Evolutionary conservation across 1,140 invertebrate genomes (phyloP), one percentile per base, ranked within the genome.

Genomic region (Megalopta genalis): DNA sequence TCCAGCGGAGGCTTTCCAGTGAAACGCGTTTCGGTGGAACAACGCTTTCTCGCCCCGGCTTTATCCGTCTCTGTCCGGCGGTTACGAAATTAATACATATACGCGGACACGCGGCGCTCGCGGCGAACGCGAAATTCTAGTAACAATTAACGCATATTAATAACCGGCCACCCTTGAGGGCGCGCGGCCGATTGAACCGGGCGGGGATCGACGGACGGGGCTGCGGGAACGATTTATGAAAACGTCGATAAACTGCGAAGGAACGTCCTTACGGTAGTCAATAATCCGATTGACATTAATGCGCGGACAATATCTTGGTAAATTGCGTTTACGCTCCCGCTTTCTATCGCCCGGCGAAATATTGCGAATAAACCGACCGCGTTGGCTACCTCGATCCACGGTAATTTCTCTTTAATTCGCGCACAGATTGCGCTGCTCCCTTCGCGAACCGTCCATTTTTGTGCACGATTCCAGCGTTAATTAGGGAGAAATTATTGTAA

Each of bases 61-160:
- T 14, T 0, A 14, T 12, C 2, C 14, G 42, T 46, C 42, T 46
- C 10, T 10, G 10, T 46, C 12, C 14, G 23, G 12, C n/a, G 16
- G n/a, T 49, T 12, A 9, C 39, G 21, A 59, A 27, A 76, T 74
- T 65, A 66, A 66, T 52, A 65, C n/a, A n/a, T n/a, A 64, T 46
- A 5, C 14, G 9, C n/a, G 10, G 46, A 9, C 1, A 12, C 37
- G 18, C 2, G 37, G 39, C 9, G 42, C 52, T 2, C 32, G 7
- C 1, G 4, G 10, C n/a, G 18, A 54, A 60, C 12, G 42, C 16
- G 37, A 32, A 42, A 32, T 76, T 68, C 9, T 23, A 46, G 52
- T 12, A 39, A 67, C 25, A 60, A 76, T 76, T 76, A 68, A 68
- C 32, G 57, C 23, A 32, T 32, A 57, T 59, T 59, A 42, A 59